A percentile compares a stretch with the other conserved stretches of the same genome.
Evolutionary conservation across 1,140 invertebrate genomes (phyloP).

Genomic region (Euschistus heros): DNA sequence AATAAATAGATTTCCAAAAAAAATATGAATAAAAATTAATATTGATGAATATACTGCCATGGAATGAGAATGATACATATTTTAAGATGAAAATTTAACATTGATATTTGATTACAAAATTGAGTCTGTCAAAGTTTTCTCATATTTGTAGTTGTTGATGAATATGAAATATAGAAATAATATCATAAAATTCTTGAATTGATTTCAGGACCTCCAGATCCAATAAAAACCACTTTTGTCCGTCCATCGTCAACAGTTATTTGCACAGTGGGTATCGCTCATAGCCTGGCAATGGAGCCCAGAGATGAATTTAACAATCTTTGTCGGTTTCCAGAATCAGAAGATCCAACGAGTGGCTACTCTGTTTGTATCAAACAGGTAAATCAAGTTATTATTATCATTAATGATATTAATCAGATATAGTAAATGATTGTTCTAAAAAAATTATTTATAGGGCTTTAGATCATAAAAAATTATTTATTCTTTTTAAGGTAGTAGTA

Average conservation of each 20-base stretch:
- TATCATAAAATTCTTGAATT: not conserved
- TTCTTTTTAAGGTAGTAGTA: too few relatives aligned
- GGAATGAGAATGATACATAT: too few relatives aligned
- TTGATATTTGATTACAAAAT: too few relatives aligned
- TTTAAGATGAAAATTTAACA: too few relatives aligned
- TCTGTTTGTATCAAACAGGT: slow-evolving; percentile 38
- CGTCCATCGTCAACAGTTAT: slow-evolving; percentile 78
- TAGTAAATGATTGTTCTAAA: too few relatives aligned
- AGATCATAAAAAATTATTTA: too few relatives aligned
- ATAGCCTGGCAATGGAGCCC: slow-evolving; percentile 75
- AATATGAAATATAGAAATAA: not conserved
- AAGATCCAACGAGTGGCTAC: slow-evolving; percentile 53
- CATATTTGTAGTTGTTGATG: not conserved
- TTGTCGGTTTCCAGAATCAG: slow-evolving; percentile 51
- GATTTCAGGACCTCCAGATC: slow-evolving; percentile 63
- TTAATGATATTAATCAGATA: too few relatives aligned
- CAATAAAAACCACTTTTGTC: slow-evolving; percentile 71
- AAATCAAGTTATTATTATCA: slow-evolving; percentile 24
- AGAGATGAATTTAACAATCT: slow-evolving; percentile 82
- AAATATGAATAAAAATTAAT: too few relatives aligned
- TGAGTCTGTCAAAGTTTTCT: too few relatives aligned
- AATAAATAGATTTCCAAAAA: too few relatives aligned
- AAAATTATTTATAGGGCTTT: too few relatives aligned
- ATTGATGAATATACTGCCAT: too few relatives aligned
- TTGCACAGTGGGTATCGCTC: slow-evolving; percentile 62